Evolutionary conservation across 2,797 vertebrate species (phyloP).

Genomic region (Capromys pilorides): DNA sequence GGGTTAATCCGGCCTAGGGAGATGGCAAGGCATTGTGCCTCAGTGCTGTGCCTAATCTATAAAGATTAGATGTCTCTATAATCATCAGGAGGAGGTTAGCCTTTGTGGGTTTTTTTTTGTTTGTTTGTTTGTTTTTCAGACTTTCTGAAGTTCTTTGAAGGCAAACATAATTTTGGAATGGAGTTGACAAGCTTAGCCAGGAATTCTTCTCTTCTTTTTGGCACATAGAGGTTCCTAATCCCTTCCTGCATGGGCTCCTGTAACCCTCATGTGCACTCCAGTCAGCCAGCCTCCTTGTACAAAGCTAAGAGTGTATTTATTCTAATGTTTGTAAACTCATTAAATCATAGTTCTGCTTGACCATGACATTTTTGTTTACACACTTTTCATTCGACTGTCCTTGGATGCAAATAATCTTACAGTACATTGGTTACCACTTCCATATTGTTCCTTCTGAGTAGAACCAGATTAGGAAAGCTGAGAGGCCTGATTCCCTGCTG

Average conservation of each 20-base stretch:
- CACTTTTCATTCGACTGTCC: neutral
- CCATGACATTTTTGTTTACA: neutral
- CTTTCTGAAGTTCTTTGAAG: conserved; percentile 16
- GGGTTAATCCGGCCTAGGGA: neutral
- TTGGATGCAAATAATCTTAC: neutral
- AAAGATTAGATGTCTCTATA: neutral
- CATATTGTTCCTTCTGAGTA: neutral
- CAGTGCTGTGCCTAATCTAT: neutral
- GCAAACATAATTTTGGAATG: neutral
- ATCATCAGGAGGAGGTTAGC: conserved; percentile 4
- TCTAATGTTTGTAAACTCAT: neutral
- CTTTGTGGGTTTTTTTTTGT: neutral
- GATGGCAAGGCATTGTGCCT: neutral
- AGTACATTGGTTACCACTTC: neutral
- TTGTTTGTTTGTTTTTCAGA: neutral
- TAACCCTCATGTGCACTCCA: neutral
- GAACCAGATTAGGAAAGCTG: neutral
- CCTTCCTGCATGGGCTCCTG: neutral
- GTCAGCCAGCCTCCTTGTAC: neutral
- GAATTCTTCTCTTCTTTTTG: neutral
- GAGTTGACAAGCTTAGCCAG: neutral
- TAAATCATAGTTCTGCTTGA: neutral
- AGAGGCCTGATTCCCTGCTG: neutral
- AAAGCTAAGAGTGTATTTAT: neutral
- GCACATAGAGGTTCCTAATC: neutral